Conservation (phyloP, 2,797 vertebrate species). For the Avahi laniger region DNA sequence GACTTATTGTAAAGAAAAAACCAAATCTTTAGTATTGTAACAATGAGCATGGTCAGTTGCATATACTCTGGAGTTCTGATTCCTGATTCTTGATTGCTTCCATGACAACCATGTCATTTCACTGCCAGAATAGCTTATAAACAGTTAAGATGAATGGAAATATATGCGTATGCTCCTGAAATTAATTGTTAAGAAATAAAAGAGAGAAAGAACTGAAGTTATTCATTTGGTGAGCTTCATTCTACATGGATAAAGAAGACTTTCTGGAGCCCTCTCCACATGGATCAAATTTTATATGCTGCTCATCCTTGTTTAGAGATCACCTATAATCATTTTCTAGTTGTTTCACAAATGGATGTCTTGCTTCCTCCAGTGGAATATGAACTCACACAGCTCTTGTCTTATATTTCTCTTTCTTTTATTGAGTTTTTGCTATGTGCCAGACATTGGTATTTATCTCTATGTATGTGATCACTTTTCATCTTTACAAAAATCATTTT, state of each 20-base stretch:
- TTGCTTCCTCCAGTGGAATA: not conserved
- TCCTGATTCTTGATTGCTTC: conserved; percentile 82
- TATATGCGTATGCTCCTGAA: conserved; percentile 68
- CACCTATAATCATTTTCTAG: not conserved
- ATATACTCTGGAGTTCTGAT: conserved; percentile 69
- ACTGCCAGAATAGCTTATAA: conserved; percentile 76
- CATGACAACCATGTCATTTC: conserved; percentile 84
- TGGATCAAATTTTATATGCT: not conserved
- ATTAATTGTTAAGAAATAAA: conserved; percentile 72
- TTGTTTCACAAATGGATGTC: not conserved
- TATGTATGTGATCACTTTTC: not conserved
- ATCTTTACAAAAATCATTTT: not conserved
- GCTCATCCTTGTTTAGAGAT: conserved; percentile 3
- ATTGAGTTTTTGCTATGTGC: not conserved
- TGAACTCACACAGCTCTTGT: not conserved
- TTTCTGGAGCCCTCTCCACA: not conserved
- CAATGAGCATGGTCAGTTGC: conserved; percentile 79
- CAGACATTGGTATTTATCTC: not conserved
- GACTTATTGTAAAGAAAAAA: conserved; percentile 57
- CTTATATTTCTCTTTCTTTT: not conserved
- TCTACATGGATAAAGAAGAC: not conserved
- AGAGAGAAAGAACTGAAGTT: conserved; percentile 60
- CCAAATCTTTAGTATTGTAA: conserved; percentile 63
- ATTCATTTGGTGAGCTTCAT: conserved; percentile 62
- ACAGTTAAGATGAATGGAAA: conserved; percentile 80